These are phyloP conservation scores for Leucophora obtusa DNA, from an alignment of 2,888 invertebrate species.

Conservation along the genomic window DNA sequence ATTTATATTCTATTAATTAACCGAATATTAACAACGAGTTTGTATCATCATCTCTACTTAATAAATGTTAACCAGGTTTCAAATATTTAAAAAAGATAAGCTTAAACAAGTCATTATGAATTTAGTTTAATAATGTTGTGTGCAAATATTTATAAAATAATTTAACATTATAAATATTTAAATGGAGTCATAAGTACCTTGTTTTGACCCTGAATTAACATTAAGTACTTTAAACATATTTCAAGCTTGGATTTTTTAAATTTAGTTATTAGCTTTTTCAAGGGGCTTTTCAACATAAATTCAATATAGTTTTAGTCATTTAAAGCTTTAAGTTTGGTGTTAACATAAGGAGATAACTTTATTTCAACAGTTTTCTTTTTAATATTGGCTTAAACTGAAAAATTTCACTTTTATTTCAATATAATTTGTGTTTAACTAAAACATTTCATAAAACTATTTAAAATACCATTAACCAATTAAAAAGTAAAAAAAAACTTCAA, in stretches of 20 bases:
- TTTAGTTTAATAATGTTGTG: constrained; percentile 4
- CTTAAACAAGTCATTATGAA: constrained; percentile 4
- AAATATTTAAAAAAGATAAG: constrained; percentile 7
- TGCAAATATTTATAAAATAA: neutral
- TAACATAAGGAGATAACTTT: neutral
- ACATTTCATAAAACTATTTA: constrained; percentile 27
- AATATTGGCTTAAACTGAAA: neutral
- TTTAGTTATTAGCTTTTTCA: neutral
- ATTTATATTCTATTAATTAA: constrained; percentile 36
- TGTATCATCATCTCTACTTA: constrained; percentile 17
- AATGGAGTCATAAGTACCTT: neutral
- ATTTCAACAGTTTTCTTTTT: neutral
- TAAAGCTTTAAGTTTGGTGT: neutral
- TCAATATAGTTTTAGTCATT: neutral
- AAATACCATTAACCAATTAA: constrained; percentile 13
- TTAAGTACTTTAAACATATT: neutral
- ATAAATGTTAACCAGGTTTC: constrained; percentile 47
- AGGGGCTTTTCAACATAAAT: neutral
- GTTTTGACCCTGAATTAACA: constrained; percentile 6
- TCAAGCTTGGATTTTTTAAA: neutral
- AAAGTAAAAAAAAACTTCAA: neutral
- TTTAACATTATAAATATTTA: neutral
- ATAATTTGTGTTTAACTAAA: constrained; percentile 28
- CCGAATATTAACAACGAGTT: constrained; percentile 27
- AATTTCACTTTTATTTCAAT: constrained; percentile 52